Evolutionary conservation across 2,797 vertebrate species (phyloP).

Genomic region (Graptemys geographica): DNA sequence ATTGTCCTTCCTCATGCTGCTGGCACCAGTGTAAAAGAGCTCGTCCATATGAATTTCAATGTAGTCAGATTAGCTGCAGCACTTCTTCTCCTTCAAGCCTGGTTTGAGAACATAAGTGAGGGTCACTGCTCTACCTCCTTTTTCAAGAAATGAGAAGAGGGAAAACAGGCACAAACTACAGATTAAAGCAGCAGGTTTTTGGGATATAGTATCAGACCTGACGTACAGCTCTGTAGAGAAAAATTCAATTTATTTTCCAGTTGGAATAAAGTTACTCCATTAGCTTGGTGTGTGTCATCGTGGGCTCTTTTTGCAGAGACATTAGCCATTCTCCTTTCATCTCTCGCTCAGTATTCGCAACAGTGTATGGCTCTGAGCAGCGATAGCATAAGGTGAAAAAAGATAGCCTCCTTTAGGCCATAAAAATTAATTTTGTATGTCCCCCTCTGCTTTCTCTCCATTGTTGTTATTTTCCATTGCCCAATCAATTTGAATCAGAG

Average conservation of each 20-base stretch:
- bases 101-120: background rate
- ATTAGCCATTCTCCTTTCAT: background rate
- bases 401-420: background rate
- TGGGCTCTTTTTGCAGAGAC: background rate
- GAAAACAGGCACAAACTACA: background rate
- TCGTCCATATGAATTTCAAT: background rate
- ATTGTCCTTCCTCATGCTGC: background rate
- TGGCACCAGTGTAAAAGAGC: background rate
- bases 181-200: background rate
- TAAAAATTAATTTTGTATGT: background rate
- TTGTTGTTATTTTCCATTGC: conserved; percentile 5
- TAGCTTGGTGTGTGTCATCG: background rate
- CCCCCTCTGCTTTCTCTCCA: background rate
- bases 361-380: background rate
- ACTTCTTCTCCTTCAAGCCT: background rate
- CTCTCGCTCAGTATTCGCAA: background rate
- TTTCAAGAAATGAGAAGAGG: background rate
- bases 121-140: background rate
- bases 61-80: background rate
- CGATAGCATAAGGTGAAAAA: background rate
- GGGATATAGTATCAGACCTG: background rate
- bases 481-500: background rate
- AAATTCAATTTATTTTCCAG: background rate
- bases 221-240: background rate
- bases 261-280: background rate